Base-by-base conservation (phyloP, 2,888 invertebrate species). In the Cheilosia variabilis region DNA sequence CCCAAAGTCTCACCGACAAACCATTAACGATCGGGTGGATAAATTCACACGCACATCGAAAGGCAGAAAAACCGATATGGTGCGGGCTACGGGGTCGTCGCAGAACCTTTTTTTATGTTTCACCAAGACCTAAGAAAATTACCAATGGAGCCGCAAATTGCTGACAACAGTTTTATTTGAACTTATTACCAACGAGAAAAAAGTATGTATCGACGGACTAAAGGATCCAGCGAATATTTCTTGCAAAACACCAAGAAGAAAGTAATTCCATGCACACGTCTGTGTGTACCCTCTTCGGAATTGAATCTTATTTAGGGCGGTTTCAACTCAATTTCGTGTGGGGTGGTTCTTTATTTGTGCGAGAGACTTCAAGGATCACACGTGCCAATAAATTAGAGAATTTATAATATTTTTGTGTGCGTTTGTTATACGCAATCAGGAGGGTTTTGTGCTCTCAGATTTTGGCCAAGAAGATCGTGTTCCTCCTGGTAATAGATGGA, bases 91-190 rank as follows among this genome's bases (percentile, higher is more conserved):
- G 34, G 17, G 50, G 31, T 78, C 27, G 62, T 53, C 45, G 62
- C 43, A 53, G 34, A 60, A 73, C 34, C 15, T 57, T 45, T 62
- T 71, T 71, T 41, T 58, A 19, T 71, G 47, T 6, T 10, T n/a
- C 50, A 52, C 31, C 24, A 55, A 10, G 10, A 34, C 41, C 63
- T 22, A 66, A 58, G 69, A 60, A 66, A 71, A 76, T 72, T 77
- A 66, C 57, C 58, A 72, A 77, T 60, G 52, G 37, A 77, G 22
- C 76, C 82, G 47, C 82, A 77, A 82, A 82, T 82, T 77, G 82
- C 82, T 82, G 82, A 77, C 77, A 72, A 81, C 76, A 71, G 52
- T 76, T 72, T 82, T 77, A 82, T 82, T 82, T 82, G 77, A 82
- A 82, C 71, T 82, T 77, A 77, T 82, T 63, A 72, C 72, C 63